Conservation (phyloP, 2,113 vertebrate genomes). For the Poeciliopsis prolifica region DNA sequence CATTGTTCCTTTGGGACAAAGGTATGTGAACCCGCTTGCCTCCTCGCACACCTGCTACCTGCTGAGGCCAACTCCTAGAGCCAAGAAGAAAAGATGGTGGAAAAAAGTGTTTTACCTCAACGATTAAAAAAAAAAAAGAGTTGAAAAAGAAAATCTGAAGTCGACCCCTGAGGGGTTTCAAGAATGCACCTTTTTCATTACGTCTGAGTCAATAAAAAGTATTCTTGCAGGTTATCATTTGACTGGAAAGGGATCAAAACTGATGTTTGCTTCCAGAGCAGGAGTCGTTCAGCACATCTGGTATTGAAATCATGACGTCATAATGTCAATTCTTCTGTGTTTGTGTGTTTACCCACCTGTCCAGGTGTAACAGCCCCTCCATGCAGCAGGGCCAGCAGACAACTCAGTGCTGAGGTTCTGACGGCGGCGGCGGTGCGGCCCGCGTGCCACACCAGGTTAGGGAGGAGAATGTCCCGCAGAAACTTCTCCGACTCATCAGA, state of each 20-base stretch:
- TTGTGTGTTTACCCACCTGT: conserved; percentile 79
- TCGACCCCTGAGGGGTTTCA: conserved; percentile 34
- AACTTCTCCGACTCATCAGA: conserved; percentile 81
- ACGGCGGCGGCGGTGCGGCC: conserved; percentile 89
- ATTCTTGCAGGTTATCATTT: conserved; percentile 29
- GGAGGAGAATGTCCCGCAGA: conserved; percentile 85
- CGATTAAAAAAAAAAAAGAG: conserved; percentile 42
- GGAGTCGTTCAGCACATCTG: conserved; percentile 9
- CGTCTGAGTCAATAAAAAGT: conserved; percentile 41
- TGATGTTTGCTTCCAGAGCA: conserved; percentile 8
- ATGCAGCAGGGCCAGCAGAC: conserved; percentile 88
- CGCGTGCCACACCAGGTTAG: conserved; percentile 93
- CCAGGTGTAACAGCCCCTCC: conserved; percentile 74
- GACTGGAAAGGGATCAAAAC: conserved; percentile 13
- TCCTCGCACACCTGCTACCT: conserved; percentile 69
- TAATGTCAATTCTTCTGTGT: neutral
- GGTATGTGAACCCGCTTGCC: conserved; percentile 65
- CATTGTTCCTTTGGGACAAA: conserved; percentile 69
- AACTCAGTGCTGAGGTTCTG: conserved; percentile 88
- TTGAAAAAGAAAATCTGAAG: conserved; percentile 59
- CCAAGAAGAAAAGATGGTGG: conserved; percentile 42
- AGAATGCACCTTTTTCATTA: conserved; percentile 55
- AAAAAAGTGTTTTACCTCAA: conserved; percentile 38
- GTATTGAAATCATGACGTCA: conserved; percentile 14
- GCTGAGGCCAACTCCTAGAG: conserved; percentile 51